These are phyloP conservation scores for Callosobruchus maculatus DNA, from an alignment of 2,888 invertebrate genomes.

Conservation along the genomic window DNA sequence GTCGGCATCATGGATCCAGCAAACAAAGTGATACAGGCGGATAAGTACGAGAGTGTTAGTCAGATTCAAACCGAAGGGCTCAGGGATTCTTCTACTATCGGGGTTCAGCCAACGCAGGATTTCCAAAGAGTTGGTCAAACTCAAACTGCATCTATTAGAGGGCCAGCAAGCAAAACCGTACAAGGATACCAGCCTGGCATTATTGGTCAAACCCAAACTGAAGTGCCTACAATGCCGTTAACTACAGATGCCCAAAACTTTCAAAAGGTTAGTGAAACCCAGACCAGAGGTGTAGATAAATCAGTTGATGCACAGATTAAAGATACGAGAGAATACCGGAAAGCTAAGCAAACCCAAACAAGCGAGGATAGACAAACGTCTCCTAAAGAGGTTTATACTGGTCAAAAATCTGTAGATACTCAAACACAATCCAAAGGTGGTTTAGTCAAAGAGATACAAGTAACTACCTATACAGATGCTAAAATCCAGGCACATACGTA, in stretches of 20 bases:
- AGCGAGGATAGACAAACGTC: neutral
- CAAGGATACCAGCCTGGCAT: neutral
- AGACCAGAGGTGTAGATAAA: neutral
- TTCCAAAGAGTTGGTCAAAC: neutral
- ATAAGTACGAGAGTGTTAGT: neutral
- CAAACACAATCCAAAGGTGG: neutral
- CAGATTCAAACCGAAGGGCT: neutral
- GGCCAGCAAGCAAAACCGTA: neutral
- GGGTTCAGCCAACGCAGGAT: neutral
- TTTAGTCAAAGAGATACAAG: neutral
- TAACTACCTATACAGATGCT: neutral
- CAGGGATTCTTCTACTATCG: neutral
- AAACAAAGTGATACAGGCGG: slow-evolving; percentile 1
- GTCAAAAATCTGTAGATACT: neutral
- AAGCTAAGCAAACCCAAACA: neutral
- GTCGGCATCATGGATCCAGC: neutral
- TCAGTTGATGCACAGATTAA: neutral
- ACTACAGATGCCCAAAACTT: neutral
- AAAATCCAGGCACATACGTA: neutral
- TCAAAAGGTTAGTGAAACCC: neutral
- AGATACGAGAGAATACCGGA: neutral
- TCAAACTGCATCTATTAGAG: slow-evolving; percentile 2
- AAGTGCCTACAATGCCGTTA: neutral
- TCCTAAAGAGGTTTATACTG: neutral
- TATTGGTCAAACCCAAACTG: neutral